phyloP scores from a whole-genome alignment of 2,888 invertebrate species.

The Drosophila aldrichi region DNA sequence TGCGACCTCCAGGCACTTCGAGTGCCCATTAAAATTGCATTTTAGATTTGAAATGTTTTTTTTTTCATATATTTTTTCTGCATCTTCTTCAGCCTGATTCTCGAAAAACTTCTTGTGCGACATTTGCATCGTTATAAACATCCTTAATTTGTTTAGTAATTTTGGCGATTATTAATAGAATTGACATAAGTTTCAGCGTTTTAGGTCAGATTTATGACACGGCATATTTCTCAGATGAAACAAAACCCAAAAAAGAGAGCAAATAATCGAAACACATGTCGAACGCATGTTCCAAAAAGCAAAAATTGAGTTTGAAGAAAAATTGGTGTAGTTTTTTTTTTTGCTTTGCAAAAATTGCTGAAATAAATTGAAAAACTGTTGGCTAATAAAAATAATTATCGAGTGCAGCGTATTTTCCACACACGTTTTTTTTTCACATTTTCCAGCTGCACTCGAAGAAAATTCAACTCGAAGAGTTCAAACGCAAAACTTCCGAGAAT shows the following conservation, averaged over 20 bases:
- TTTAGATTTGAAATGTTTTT: neutral
- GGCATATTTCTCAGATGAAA: slow-evolving; percentile 38
- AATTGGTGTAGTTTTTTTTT: slow-evolving; percentile 64
- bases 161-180: slow-evolving; percentile 65
- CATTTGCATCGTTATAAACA: slow-evolving; percentile 56
- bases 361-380: slow-evolving; percentile 31
- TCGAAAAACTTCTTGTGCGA: slow-evolving; percentile 27
- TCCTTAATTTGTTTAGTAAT: slow-evolving; percentile 58
- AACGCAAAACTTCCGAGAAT: slow-evolving; percentile 61
- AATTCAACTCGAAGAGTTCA: slow-evolving; percentile 58
- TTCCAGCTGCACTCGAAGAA: slow-evolving; percentile 4
- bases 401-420: slow-evolving; percentile 40
- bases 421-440: neutral
- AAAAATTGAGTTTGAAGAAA: slow-evolving; percentile 36
- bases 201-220: slow-evolving; percentile 61
- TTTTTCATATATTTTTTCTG: neutral
- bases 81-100: neutral
- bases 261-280: slow-evolving; percentile 63
- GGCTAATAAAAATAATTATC: slow-evolving; percentile 37
- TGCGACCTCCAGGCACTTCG: slow-evolving; percentile 34
- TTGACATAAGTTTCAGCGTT: slow-evolving; percentile 71
- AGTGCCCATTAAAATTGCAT: slow-evolving; percentile 31
- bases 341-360: slow-evolving; percentile 22
- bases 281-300: slow-evolving; percentile 64
- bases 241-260: slow-evolving; percentile 17